phyloP scores from a whole-genome alignment of 2,888 invertebrate species.

The Scaptomyza caliginosa region DNA sequence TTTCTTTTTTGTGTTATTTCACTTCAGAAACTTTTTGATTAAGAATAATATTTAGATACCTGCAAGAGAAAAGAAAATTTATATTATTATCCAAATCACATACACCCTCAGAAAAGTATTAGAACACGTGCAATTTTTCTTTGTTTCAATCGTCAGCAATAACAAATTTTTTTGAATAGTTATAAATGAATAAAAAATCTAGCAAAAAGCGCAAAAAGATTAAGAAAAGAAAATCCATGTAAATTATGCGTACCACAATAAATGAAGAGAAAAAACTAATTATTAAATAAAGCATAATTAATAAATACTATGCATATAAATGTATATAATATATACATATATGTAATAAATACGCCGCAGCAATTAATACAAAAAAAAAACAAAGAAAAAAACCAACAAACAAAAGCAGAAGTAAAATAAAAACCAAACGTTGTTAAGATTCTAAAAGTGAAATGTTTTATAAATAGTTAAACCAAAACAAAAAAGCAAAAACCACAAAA shows the following conservation, averaged over 20 bases:
- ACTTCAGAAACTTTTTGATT: background rate
- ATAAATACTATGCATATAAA: conserved; percentile 19
- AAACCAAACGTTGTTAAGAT: conserved; percentile 79
- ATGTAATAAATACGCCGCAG: conserved; percentile 58
- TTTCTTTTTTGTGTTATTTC: too few relatives aligned
- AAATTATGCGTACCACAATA: conserved; percentile 73
- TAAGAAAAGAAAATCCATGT: conserved; percentile 50
- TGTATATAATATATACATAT: conserved; percentile 15
- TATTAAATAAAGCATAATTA: conserved; percentile 35
- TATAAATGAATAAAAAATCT: conserved; percentile 17
- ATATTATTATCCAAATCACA: conserved; percentile 22
- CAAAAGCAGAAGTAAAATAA: conserved; percentile 12
- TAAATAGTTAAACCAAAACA: conserved; percentile 81
- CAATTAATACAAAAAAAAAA: conserved; percentile 53
- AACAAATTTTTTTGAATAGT: conserved; percentile 51
- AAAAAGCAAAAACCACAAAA: conserved; percentile 50
- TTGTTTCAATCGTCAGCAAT: conserved; percentile 37
- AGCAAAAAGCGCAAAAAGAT: conserved; percentile 18
- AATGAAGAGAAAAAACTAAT: conserved; percentile 42
- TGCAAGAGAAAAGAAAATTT: conserved; percentile 28
- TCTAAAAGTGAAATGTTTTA: conserved; percentile 81
- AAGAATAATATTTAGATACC: background rate
- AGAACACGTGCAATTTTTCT: conserved; percentile 49
- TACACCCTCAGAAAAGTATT: conserved; percentile 42
- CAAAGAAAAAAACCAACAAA: too few relatives aligned